These are phyloP conservation scores for Epistrophe grossulariae DNA, from an alignment of 2,888 invertebrate genomes.

Conservation along the genomic window DNA sequence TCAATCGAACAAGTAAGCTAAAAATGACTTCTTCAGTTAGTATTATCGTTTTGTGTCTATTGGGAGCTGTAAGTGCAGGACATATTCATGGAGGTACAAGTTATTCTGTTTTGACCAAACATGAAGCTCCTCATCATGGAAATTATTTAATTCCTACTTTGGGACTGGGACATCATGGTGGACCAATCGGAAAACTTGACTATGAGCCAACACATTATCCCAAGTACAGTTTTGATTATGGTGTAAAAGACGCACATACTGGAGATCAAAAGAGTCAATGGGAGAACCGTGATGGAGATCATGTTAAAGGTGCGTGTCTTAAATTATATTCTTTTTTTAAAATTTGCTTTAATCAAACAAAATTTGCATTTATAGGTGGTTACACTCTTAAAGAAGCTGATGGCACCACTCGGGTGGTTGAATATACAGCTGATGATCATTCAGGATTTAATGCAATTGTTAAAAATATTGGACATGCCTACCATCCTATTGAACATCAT, in stretches of 20 bases:
- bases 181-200: slow-evolving; percentile 13
- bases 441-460: slow-evolving; percentile 85
- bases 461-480: slow-evolving; percentile 84
- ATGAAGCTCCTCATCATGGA: slow-evolving; percentile 78
- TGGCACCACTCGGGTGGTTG: slow-evolving; percentile 84
- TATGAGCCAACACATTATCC: slow-evolving; percentile 79
- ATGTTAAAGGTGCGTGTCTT: slow-evolving; percentile 82
- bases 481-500: slow-evolving; percentile 78
- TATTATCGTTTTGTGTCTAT: slow-evolving; percentile 71
- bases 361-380: slow-evolving; percentile 76
- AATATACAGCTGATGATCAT: slow-evolving; percentile 84
- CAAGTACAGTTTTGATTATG: slow-evolving; percentile 84
- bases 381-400: slow-evolving; percentile 85
- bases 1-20: slow-evolving; percentile 9
- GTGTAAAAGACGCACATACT: slow-evolving; percentile 84
- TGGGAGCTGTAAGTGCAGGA: slow-evolving; percentile 77
- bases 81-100: slow-evolving; percentile 77
- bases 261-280: slow-evolving; percentile 84
- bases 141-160: slow-evolving; percentile 46
- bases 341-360: no score
- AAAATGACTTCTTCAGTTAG: slow-evolving; percentile 50
- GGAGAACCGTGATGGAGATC: slow-evolving; percentile 85
- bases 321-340: no score
- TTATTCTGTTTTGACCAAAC: slow-evolving; percentile 80
- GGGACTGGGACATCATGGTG: background rate